Base-by-base conservation (phyloP, 2,113 vertebrate species). In the Triplophysa dalaica region DNA sequence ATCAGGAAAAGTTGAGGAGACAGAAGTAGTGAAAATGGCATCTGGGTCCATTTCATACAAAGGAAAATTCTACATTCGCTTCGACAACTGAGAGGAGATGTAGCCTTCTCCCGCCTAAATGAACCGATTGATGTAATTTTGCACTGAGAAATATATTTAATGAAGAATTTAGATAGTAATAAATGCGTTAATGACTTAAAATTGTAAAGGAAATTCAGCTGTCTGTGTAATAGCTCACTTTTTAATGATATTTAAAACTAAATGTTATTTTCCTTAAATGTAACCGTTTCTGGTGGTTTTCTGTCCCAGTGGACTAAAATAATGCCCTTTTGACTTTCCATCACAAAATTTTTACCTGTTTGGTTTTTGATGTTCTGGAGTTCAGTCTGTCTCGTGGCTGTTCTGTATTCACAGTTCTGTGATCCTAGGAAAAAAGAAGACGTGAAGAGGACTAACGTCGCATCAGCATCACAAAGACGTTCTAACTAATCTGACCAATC, bases 81-180 rank as follows among this genome's bases (percentile, higher is more conserved):
- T 75, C 41, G n/a, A 26, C 72, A 22, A 7, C 74, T 29, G 38
- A 48, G 52, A 70, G 72, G 67, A 60, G 64, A 43, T n/a, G 9
- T 22, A 43, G 19, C 17, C 33, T 58, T 50, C 17, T 52, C 61
- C 9, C 19, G 29, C 43, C 38, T 14, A 64, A 43, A 64, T 33
- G 16, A 70, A 77, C 22, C 68, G 45, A 68, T 3, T 19, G 56
- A n/a, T 82, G 66, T 77, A 67, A 70, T 69, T 70, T 82, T 77
- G 80, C 80, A 82, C 80, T 82, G 66, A 82, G 60, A 65, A 72
- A 65, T 77, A 63, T 77, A 82, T 82, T 82, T 82, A 82, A 77
- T 72, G 70, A 62, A 78, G 50, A 72, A 52, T 82, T 82, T 70
- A 50, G 74, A 52, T 38, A 21, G 24, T 65, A 65, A 77, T 52